These are phyloP conservation scores for Protobothrops mucrosquamatus DNA, from an alignment of 2,113 vertebrate species.

Conservation along the genomic window DNA sequence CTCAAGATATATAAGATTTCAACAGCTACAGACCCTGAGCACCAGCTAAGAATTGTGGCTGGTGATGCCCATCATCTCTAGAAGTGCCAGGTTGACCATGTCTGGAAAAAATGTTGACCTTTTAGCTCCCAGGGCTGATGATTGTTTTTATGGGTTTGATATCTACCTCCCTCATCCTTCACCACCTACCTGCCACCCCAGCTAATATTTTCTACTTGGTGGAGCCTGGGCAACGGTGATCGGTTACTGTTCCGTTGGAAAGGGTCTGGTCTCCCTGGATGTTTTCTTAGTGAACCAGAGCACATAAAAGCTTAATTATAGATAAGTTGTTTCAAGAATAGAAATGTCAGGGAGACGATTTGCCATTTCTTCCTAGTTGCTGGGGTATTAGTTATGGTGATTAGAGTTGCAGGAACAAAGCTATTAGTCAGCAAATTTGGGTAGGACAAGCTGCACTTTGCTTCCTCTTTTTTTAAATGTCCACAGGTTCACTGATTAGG, in stretches of 20 bases:
- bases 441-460: constrained; percentile 47
- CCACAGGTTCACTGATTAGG: constrained; percentile 23
- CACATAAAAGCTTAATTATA: constrained; percentile 31
- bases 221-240: not conserved
- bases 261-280: constrained; percentile 16
- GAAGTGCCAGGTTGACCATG: not conserved
- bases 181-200: not conserved
- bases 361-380: constrained; percentile 55
- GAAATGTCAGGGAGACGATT: constrained; percentile 33
- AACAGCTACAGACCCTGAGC: not conserved
- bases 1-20: not conserved
- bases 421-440: constrained; percentile 54
- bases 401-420: constrained; percentile 35
- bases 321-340: constrained; percentile 30
- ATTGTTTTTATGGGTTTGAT: constrained; percentile 28
- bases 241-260: not conserved
- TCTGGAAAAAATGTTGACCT: not conserved
- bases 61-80: not conserved
- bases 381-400: constrained; percentile 42
- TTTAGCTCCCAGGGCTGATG: not conserved
- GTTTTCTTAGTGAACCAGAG: constrained; percentile 19
- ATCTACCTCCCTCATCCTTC: not conserved
- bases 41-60: not conserved
- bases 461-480: constrained; percentile 41
- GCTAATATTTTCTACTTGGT: constrained; percentile 20